phyloP scores from a whole-genome alignment of 2,888 invertebrate species.

The Caenorhabditis sinica region DNA sequence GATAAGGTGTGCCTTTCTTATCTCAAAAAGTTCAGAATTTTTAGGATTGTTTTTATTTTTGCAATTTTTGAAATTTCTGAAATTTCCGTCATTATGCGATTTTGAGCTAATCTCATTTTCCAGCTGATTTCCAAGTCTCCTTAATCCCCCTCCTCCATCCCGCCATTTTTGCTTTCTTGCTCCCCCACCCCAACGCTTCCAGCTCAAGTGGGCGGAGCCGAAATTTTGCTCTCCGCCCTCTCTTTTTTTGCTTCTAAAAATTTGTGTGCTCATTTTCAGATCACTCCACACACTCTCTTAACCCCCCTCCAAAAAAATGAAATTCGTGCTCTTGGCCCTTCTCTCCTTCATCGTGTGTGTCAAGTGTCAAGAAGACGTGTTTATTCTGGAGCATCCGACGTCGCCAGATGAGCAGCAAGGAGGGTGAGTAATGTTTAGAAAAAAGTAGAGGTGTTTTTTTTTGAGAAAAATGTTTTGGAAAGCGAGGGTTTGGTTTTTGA shows the following conservation, averaged over 20 bases:
- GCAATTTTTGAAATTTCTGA: not conserved
- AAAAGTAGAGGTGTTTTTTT: not conserved
- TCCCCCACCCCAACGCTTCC: not conserved
- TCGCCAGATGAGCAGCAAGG: constrained; percentile 50
- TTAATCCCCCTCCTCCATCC: not conserved
- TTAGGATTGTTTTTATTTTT: not conserved
- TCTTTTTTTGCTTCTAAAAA: not conserved
- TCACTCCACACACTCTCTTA: not conserved
- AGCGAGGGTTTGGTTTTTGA: not conserved
- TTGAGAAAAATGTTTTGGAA: not conserved
- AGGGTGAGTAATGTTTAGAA: constrained; percentile 34
- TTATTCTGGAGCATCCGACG: constrained; percentile 42
- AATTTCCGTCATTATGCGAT: not conserved
- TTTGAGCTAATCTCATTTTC: not conserved
- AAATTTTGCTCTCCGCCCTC: not conserved
- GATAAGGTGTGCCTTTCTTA: not conserved
- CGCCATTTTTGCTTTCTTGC: not conserved
- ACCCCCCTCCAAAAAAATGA: constrained; percentile 42
- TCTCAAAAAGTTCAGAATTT: not conserved
- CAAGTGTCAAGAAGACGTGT: constrained; percentile 47
- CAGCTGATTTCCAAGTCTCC: not conserved
- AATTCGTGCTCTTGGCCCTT: constrained; percentile 6
- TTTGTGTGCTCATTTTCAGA: constrained; percentile 22
- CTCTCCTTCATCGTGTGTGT: constrained; percentile 15
- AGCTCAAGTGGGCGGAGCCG: constrained; percentile 27